phyloP scores from a whole-genome alignment of 2,113 vertebrate species.

The Nycticebus coucang region DNA sequence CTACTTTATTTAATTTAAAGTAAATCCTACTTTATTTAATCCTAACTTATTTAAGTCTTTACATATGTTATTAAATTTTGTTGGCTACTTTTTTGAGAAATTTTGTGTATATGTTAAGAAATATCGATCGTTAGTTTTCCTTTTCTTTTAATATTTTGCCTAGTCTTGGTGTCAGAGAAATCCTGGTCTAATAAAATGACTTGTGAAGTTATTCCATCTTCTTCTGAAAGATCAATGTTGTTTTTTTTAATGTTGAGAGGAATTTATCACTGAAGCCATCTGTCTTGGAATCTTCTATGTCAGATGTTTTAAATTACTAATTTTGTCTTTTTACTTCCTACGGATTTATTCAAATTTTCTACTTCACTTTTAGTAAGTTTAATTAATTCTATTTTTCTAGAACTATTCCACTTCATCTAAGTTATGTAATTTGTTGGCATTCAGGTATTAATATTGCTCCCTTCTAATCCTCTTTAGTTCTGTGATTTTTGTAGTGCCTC shows the following conservation, averaged over 20 bases:
- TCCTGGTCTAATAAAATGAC: background rate
- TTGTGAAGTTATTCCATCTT: background rate
- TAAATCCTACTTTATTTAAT: background rate
- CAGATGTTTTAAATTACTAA: background rate
- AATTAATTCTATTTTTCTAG: background rate
- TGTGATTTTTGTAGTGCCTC: background rate
- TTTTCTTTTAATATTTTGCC: background rate
- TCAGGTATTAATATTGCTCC: background rate
- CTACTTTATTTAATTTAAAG: background rate
- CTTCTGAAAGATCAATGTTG: background rate
- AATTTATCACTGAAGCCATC: background rate
- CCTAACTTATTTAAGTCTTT: background rate
- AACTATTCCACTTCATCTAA: background rate
- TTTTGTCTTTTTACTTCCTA: background rate
- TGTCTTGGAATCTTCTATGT: background rate
- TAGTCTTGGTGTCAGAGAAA: background rate
- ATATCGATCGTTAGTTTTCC: background rate
- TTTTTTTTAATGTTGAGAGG: background rate
- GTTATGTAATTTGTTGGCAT: background rate
- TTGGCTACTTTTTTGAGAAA: background rate
- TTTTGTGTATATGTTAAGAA: background rate
- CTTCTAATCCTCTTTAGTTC: background rate
- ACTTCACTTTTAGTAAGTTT: background rate
- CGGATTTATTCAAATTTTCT: background rate
- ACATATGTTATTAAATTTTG: background rate